Base-by-base conservation (phyloP, 2,888 invertebrate genomes). In the Drosophila sordidapex region DNA sequence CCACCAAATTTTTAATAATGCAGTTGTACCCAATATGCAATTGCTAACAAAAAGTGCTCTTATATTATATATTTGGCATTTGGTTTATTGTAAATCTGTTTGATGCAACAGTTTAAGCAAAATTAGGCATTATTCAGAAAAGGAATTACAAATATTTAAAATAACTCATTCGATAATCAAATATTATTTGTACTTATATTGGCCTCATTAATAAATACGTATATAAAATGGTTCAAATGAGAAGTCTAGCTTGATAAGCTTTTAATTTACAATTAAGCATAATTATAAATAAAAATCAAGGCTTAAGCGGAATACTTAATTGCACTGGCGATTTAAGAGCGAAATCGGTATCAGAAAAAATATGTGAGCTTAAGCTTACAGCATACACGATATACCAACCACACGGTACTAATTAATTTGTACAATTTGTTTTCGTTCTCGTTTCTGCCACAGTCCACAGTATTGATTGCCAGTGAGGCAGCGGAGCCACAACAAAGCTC, bases 401-500 rank as follows among this genome's bases (percentile, higher is more conserved):
- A 38, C 54, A 52, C 57, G 54, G 62, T 64, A 77, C 71, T 81
- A 72, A 79, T 69, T 57, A 46, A 61, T 54, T 60, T 59, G 68
- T 63, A 15, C 58, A 61, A 59, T 70, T 60, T 77, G 49, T 70
- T 75, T 69, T 75, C 48, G 73, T 72, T 75, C 48, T 63, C 60
- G 61, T 66, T 56, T 72, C 49, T 48, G 33, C 56, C 62, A 67
- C 86, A 92, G 93, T 91, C 92, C 81, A 89, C 92, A 92, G 92
- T 92, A 91, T 92, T 93, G 91, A 88, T 92, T 79, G 92, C 95
- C 94, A 94, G 94, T 81, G 95, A 95, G 74, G 94, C 95, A 82
- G 92, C 93, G 67, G 82, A 86, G 64, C 85, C 86, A 70, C 94
- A 79, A 74, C 91, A 91, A 71, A 89, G 65, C 71, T 78, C 83